These are phyloP conservation scores for Drosophila eugracilis DNA, from an alignment of 1,140 invertebrate genomes.

Conservation along the genomic window DNA sequence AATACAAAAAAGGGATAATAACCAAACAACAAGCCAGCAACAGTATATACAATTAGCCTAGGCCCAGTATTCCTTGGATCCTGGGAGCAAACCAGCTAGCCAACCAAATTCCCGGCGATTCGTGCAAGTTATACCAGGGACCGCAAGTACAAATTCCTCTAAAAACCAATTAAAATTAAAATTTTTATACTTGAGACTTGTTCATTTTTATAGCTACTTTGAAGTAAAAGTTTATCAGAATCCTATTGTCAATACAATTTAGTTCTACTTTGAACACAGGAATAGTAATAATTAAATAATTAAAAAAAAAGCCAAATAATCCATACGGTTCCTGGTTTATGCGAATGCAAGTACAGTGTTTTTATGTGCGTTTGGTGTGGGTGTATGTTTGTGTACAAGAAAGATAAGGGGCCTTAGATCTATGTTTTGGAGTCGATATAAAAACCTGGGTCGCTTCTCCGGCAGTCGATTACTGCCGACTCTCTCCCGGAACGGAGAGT, in stretches of 20 bases:
- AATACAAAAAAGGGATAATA: conserved; percentile 24
- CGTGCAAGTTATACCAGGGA: conserved; percentile 31
- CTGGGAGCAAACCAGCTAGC: conserved; percentile 15
- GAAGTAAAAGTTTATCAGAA: background rate
- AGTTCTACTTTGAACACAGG: background rate
- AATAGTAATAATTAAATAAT: background rate
- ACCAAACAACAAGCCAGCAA: conserved; percentile 40
- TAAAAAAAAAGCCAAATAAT: background rate
- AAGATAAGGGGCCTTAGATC: conserved; percentile 18
- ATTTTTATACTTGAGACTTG: too few relatives aligned
- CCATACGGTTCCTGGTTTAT: conserved; percentile 36
- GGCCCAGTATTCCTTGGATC: background rate
- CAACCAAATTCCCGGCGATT: conserved; percentile 35
- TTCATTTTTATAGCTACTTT: background rate
- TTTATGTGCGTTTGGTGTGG: conserved; percentile 20
- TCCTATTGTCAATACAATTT: background rate
- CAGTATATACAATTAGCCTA: conserved; percentile 44
- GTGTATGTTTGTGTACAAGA: conserved; percentile 26
- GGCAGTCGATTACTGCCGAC: conserved; percentile 93
- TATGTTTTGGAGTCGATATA: conserved; percentile 74
- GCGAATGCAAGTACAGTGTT: conserved; percentile 50
- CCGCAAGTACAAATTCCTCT: conserved; percentile 7
- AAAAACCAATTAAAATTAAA: background rate
- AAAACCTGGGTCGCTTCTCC: conserved; percentile 92
- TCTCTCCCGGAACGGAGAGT: conserved; percentile 93